A percentile compares a stretch with the other conserved stretches of the same genome.
Evolutionary conservation across 2,888 invertebrate genomes (phyloP).

Genomic region (Phrixothrix hirtus): DNA sequence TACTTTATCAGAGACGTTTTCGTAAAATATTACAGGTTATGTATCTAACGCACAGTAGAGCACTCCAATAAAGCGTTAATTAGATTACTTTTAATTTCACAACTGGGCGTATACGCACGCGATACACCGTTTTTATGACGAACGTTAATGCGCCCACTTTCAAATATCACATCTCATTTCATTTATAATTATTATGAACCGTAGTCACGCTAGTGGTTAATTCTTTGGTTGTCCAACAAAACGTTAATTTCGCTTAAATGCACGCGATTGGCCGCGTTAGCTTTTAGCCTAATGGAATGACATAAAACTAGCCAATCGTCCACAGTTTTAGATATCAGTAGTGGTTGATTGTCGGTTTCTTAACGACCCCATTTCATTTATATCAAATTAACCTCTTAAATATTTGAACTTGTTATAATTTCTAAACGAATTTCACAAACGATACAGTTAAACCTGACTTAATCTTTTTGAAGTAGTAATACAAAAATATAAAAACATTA

Average conservation of each 20-base stretch:
- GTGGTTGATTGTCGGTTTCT: neutral
- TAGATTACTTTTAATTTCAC: constrained; percentile 36
- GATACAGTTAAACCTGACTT: too few species aligned
- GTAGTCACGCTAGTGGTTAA: constrained; percentile 42
- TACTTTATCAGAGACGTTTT: constrained; percentile 8
- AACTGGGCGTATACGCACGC: constrained; percentile 32
- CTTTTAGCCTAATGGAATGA: constrained; percentile 54
- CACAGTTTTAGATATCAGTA: constrained; percentile 49
- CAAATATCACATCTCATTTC: constrained; percentile 38
- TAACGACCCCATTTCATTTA: neutral
- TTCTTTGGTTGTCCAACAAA: constrained; percentile 52
- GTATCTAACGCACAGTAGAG: constrained; percentile 30
- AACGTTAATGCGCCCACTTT: constrained; percentile 35
- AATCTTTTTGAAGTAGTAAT: too few species aligned
- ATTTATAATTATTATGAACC: constrained; percentile 32
- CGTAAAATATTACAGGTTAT: constrained; percentile 20
- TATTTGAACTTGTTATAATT: neutral
- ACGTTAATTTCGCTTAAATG: constrained; percentile 49
- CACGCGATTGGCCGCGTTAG: constrained; percentile 50
- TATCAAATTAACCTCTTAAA: neutral
- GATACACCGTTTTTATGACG: constrained; percentile 28
- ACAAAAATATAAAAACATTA: too few species aligned
- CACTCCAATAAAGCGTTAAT: constrained; percentile 38
- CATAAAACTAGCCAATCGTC: constrained; percentile 50
- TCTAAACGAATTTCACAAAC: neutral